phyloP scores from a whole-genome alignment of 2,113 vertebrate genomes.

The Gopherus evgoodei region DNA sequence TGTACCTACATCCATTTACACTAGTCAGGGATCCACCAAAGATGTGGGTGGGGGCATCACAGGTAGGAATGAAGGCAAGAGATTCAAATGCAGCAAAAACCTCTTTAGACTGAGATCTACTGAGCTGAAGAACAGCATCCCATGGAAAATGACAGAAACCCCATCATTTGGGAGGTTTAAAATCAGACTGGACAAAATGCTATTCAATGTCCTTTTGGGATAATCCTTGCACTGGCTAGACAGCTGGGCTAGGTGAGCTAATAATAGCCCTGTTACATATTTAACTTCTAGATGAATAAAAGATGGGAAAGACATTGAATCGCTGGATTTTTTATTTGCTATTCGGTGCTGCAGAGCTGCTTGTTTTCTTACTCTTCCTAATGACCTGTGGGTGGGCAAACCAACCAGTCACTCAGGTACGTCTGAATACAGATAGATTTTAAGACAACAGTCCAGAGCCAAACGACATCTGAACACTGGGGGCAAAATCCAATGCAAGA shows the following conservation, averaged over 20 bases:
- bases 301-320: not conserved
- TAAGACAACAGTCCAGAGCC: slow-evolving; percentile 18
- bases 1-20: not conserved
- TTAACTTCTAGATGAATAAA: not conserved
- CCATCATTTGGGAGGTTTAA: not conserved
- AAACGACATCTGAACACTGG: slow-evolving; percentile 7
- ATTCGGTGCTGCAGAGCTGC: not conserved
- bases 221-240: accelerated
- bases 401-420: accelerated
- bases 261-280: not conserved
- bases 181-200: not conserved
- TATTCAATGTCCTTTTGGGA: not conserved
- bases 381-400: not conserved
- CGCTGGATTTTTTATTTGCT: not conserved
- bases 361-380: not conserved
- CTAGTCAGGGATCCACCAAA: accelerated
- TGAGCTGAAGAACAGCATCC: not conserved
- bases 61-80: not conserved
- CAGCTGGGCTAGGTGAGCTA: not conserved
- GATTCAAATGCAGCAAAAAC: not conserved
- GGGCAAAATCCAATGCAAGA: slow-evolving; percentile 32
- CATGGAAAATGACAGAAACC: not conserved
- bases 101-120: not conserved
- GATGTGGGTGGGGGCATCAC: not conserved
- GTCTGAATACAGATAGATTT: not conserved